Conservation (phyloP, 2,888 invertebrate species). For the Anoplius nigerrimus region DNA sequence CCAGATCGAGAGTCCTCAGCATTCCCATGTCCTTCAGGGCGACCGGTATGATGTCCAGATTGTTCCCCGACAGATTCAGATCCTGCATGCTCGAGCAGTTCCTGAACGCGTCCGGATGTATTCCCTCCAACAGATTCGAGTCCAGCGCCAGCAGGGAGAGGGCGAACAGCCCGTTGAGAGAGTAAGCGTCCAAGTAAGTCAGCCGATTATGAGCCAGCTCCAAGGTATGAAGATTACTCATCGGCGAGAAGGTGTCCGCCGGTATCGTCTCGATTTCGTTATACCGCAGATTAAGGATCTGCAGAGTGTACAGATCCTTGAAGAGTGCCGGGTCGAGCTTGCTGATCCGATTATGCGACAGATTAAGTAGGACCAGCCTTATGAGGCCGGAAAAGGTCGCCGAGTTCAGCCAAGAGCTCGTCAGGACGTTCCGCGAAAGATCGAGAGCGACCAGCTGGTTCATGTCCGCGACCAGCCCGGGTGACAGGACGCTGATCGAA, state of each 20-base stretch:
- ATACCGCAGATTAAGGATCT: conserved; percentile 90
- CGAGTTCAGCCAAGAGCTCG: conserved; percentile 90
- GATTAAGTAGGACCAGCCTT: conserved; percentile 89
- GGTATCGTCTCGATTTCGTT: conserved; percentile 90
- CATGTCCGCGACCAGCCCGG: conserved; percentile 89
- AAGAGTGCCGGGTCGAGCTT: conserved; percentile 90
- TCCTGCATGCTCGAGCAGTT: conserved; percentile 94
- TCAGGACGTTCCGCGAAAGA: conserved; percentile 89
- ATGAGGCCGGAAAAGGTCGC: conserved; percentile 92
- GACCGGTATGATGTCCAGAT: conserved; percentile 86
- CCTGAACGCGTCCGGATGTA: conserved; percentile 91
- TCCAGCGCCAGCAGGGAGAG: conserved; percentile 89
- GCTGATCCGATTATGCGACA: conserved; percentile 89
- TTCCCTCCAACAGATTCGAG: conserved; percentile 88
- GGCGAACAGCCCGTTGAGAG: conserved; percentile 91
- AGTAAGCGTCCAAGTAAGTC: conserved; percentile 88
- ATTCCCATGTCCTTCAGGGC: conserved; percentile 91
- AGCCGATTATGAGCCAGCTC: conserved; percentile 91
- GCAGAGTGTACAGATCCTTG: conserved; percentile 90
- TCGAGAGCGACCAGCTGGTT: conserved; percentile 91
- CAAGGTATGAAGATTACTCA: conserved; percentile 94
- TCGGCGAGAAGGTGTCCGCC: conserved; percentile 91
- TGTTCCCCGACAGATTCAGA: conserved; percentile 92
- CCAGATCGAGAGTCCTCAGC: conserved; percentile 91
- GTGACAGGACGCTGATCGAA: conserved; percentile 90